Conservation (phyloP, 1,140 invertebrate species). For the Drosophila takahashii region DNA sequence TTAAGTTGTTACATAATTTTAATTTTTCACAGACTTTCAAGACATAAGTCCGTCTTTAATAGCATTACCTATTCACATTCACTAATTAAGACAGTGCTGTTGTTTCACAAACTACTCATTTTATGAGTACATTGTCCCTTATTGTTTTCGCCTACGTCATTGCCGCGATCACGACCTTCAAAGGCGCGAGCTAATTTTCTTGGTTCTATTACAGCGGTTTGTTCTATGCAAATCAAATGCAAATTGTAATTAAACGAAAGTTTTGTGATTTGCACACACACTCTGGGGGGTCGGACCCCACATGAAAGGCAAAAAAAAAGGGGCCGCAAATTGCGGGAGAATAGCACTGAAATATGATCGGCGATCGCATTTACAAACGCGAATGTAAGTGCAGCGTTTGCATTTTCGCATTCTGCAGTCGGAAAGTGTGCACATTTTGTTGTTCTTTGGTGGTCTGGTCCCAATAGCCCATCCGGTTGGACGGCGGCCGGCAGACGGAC, state of each 20-base stretch:
- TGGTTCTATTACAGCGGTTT: constrained; percentile 50
- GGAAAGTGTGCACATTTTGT: constrained; percentile 63
- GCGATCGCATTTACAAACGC: constrained; percentile 74
- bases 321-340: constrained; percentile 28
- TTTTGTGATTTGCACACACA: constrained; percentile 50
- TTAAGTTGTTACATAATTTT: not conserved
- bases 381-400: constrained; percentile 71
- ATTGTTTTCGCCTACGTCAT: not conserved
- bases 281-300: constrained; percentile 64
- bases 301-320: constrained; percentile 18
- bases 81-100: constrained; percentile 7
- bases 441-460: constrained; percentile 79
- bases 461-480: constrained; percentile 78
- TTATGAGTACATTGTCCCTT: constrained; percentile 8
- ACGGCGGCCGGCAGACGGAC: constrained; percentile 1
- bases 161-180: constrained; percentile 37
- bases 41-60: not conserved
- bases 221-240: constrained; percentile 68
- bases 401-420: constrained; percentile 52
- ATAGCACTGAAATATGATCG: constrained; percentile 75
- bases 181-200: constrained; percentile 20
- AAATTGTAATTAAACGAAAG: constrained; percentile 72
- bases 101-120: constrained; percentile 12
- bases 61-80: not conserved
- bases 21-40: not conserved